phyloP scores from a whole-genome alignment of 2,888 invertebrate genomes.

The Archips xylosteana region DNA sequence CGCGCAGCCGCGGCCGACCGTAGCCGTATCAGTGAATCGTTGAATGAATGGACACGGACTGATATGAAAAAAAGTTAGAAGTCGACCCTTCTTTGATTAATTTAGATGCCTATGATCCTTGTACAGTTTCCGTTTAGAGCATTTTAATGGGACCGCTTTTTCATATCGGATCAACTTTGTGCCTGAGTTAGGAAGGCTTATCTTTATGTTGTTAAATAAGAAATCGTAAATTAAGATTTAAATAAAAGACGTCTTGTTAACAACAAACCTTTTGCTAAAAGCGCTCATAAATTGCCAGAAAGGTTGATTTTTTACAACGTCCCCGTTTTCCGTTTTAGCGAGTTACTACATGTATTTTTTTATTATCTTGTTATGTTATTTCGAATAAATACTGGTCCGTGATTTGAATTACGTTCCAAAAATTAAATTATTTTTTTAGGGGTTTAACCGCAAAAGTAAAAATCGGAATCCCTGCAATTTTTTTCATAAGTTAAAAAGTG shows the following conservation, averaged over 20 bases:
- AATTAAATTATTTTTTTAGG: neutral
- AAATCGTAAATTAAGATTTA: slow-evolving; percentile 80
- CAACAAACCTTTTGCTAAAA: slow-evolving; percentile 82
- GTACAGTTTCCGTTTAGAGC: slow-evolving; percentile 51
- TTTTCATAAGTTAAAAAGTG: too few relatives aligned
- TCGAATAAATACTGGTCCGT: slow-evolving; percentile 5
- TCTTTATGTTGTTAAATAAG: slow-evolving; percentile 71
- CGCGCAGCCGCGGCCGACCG: slow-evolving; percentile 17
- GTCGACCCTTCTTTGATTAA: slow-evolving; percentile 40
- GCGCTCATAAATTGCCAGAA: slow-evolving; percentile 74
- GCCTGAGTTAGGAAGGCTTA: slow-evolving; percentile 63
- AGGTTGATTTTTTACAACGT: slow-evolving; percentile 53
- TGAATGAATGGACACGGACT: slow-evolving; percentile 39
- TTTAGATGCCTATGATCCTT: slow-evolving; percentile 40
- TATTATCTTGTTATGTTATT: slow-evolving; percentile 14
- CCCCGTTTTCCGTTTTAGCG: slow-evolving; percentile 59
- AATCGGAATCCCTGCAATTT: too few relatives aligned
- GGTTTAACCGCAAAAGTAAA: too few relatives aligned
- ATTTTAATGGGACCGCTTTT: slow-evolving; percentile 48
- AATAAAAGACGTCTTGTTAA: slow-evolving; percentile 82
- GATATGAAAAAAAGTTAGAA: slow-evolving; percentile 38
- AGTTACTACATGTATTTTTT: slow-evolving; percentile 51
- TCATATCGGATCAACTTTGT: slow-evolving; percentile 55
- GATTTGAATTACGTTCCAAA: neutral
- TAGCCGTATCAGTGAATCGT: slow-evolving; percentile 35